Base-by-base conservation (phyloP, 2,797 vertebrate genomes). In the Channa striata region DNA sequence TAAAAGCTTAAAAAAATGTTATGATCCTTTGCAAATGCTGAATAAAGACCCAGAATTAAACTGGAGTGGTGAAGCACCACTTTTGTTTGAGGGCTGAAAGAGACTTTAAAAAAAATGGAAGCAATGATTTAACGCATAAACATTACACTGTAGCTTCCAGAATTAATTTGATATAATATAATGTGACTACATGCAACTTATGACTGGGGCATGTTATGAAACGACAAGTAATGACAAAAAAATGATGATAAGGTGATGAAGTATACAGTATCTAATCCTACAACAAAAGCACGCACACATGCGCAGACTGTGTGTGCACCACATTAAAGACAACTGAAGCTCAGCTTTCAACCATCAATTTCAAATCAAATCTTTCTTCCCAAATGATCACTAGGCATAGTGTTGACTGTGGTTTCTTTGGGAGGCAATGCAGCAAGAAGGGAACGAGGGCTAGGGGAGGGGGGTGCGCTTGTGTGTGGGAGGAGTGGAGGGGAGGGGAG, bases 401-500 rank as follows among this genome's bases (percentile, higher is more conserved):
- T 23, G 20, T 52, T 60, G 51, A 74, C 52, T 5, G 14, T 48
- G 57, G 78, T 85, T 84, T 76, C 44, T 75, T 21, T 68, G 47
- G 5, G 63, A 84, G 59, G 50, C 56, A 78, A 61, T 61, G 8
- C 66, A 78, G 79, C 19, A 60, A 44, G 71, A 33, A 52, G 25
- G 48, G 56, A 51, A 25, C 7, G 10, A 50, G 5, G 77, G 42
- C 46, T 36, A 54, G 47, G 42, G 51, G 54, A n/a, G 53, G 70
- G 63, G 44, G 34, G 54, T 21, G n/a, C 23, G n/a, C n/a, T n/a
- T n/a, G n/a, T n/a, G 39, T 39, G 62, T 47, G 33, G 17, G 50
- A 59, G 77, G 73, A 19, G 52, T 44, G 42, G 64, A 72, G 81
- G 56, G 46, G 52, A 67, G 77, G 83, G 70, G 72, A 62, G n/a